Evolutionary conservation across 2,797 vertebrate genomes (phyloP), one percentile per base, ranked within the genome.

Genomic region (Numenius phaeopus): DNA sequence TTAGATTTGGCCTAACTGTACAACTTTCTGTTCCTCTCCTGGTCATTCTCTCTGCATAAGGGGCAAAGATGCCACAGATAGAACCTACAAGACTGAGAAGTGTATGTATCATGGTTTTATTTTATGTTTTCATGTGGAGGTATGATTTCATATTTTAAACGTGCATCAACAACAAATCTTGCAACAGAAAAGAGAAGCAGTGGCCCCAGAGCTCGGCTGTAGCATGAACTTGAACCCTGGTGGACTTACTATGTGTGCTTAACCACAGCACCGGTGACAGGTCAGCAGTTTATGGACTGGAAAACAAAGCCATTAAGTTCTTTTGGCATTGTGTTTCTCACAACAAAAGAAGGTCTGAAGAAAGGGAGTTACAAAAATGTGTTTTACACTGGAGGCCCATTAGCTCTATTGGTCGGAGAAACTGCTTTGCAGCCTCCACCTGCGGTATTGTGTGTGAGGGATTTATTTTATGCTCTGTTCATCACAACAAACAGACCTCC

Each of bases 401-500:
- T 97, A 98, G 13, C 69, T 92, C 84, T 89, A 91, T 87, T 95
- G 82, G 96, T 97, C 39, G 11, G 83, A 96, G 95, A 98, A 97
- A 97, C 83, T 75, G 91, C 93, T 95, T 80, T 95, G 62, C 87
- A 95, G 75, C 90, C 95, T 97, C 98, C 98, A 98, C 98, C 98
- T 98, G 98, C 98, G 90, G 90, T 96, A 94, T 97, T 97, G 96
- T 97, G 70, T 97, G 95, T 34, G 93, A 97, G 95, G 95, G 97
- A 98, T 98, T 98, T 97, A 93, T 97, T 97, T 96, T 97, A 94
- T 97, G 83, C 95, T 97, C 94, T 94, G 92, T 95, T 98, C 98
- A 97, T 98, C 97, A 98, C 96, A 98, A 98, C 97, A 98, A 98
- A 97, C 97, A 98, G 98, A 98, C 98, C 98, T 98, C 98, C 98